Conservation (phyloP, 2,113 vertebrate species). For the Anhinga rufa region DNA sequence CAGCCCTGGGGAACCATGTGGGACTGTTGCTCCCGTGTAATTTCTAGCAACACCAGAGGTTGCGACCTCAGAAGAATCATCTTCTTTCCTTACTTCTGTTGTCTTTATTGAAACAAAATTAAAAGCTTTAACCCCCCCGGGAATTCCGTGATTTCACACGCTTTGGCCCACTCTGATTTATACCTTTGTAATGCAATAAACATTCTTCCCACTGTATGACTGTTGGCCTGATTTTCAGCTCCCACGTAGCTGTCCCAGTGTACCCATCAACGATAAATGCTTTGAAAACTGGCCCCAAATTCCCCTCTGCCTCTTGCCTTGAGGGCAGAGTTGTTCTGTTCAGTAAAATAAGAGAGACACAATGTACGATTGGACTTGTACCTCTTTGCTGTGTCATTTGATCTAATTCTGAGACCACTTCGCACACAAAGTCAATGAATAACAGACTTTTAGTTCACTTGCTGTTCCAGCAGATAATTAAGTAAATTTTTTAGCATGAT, state of each 20-base stretch:
- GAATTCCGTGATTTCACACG: neutral
- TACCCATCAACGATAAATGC: neutral
- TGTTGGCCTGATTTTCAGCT: neutral
- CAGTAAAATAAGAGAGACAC: neutral
- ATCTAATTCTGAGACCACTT: neutral
- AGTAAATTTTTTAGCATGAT: neutral
- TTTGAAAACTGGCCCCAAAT: slow-evolving; percentile 8
- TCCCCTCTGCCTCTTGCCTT: slow-evolving; percentile 2
- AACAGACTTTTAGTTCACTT: neutral
- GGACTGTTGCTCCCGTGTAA: neutral
- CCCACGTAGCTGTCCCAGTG: neutral
- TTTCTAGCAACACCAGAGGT: neutral
- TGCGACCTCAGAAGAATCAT: neutral
- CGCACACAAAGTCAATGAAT: neutral
- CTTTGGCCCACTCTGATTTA: slow-evolving; percentile 5
- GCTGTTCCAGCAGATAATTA: neutral
- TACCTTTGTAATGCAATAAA: slow-evolving; percentile 16
- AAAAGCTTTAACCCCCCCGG: neutral
- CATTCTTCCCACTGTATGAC: neutral
- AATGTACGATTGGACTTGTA: neutral
- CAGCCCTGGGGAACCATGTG: neutral
- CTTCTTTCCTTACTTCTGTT: neutral
- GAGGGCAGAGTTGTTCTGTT: neutral
- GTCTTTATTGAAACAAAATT: neutral
- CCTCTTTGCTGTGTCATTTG: neutral